Evolutionary conservation across 2,113 vertebrate genomes (phyloP).

Genomic region (Mohoua ochrocephala): DNA sequence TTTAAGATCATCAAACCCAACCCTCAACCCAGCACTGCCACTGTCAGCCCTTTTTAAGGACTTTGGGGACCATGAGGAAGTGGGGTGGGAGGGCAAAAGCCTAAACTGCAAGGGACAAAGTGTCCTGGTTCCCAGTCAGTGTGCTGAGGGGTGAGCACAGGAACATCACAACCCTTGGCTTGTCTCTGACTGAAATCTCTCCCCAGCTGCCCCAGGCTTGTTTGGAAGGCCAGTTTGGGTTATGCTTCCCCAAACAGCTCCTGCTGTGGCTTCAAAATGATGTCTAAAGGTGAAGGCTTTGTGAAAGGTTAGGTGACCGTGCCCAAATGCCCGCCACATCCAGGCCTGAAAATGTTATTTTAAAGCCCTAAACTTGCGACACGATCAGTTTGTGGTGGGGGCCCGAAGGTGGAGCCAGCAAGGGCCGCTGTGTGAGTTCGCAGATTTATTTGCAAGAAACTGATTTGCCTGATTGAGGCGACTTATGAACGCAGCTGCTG

Average conservation of each 20-base stretch:
- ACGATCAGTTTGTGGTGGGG: neutral
- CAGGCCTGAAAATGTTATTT: neutral
- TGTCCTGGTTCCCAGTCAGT: neutral
- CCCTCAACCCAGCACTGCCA: neutral
- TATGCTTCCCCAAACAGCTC: neutral
- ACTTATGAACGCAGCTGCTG: neutral
- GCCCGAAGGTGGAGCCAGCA: neutral
- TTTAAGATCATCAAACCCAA: neutral
- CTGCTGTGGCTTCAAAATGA: neutral
- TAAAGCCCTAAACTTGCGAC: neutral
- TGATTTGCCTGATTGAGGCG: neutral
- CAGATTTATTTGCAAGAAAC: neutral
- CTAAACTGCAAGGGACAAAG: neutral
- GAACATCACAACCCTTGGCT: neutral
- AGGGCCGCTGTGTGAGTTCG: neutral
- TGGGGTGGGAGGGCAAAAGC: neutral
- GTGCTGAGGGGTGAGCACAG: neutral
- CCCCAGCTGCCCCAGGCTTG: neutral
- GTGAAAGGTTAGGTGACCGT: neutral
- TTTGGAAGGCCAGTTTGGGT: neutral
- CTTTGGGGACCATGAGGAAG: neutral
- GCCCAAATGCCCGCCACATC: accelerated
- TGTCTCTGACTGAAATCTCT: neutral
- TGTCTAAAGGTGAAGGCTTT: neutral
- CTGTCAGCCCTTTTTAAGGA: neutral